Conservation (phyloP, 1,140 invertebrate species). For the Vollenhovia emeryi region DNA sequence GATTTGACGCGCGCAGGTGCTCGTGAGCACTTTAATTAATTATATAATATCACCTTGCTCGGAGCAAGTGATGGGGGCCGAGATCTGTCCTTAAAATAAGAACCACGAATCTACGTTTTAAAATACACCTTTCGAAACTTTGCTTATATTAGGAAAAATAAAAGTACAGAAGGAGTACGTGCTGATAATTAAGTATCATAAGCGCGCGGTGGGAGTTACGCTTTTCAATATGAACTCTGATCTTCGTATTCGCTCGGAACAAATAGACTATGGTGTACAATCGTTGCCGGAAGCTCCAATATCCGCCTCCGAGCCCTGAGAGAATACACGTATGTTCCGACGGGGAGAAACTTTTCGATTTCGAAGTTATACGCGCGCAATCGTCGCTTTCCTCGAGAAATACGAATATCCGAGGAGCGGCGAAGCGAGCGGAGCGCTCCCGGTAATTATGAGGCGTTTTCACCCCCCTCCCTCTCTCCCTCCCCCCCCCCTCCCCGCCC, state of each 20-base stretch:
- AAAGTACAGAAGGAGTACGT: neutral
- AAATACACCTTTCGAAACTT: neutral
- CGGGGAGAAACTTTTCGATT: constrained; percentile 41
- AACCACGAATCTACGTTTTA: neutral
- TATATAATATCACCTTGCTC: neutral
- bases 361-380: constrained; percentile 28
- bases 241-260: neutral
- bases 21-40: neutral
- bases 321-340: constrained; percentile 11
- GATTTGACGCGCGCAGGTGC: neutral
- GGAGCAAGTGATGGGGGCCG: neutral
- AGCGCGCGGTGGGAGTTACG: neutral
- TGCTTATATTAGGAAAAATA: neutral
- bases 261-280: neutral
- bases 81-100: neutral
- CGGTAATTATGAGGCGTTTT: constrained; percentile 64
- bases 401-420: constrained; percentile 69
- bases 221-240: neutral
- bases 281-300: neutral
- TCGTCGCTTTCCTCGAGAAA: constrained; percentile 62
- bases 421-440: constrained; percentile 63
- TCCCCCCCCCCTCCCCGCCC: constrained; percentile 15
- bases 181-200: neutral
- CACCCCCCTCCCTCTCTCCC: constrained; percentile 23
- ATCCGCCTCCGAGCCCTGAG: neutral